These are phyloP conservation scores for Leiothrix lutea DNA, from an alignment of 2,113 vertebrate species.

Conservation along the genomic window DNA sequence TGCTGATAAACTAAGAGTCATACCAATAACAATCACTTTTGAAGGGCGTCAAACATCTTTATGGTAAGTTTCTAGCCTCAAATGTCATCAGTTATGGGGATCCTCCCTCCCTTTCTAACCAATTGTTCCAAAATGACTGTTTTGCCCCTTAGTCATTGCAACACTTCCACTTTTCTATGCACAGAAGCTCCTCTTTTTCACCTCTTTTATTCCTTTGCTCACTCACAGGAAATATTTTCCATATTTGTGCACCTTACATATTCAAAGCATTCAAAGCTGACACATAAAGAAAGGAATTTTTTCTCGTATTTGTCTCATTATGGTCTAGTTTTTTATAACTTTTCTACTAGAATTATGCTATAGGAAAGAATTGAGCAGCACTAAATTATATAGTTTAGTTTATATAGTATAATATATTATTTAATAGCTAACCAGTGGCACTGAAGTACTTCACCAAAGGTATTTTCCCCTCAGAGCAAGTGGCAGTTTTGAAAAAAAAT, in stretches of 20 bases:
- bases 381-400: too few relatives aligned
- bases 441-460: neutral
- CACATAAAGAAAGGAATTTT: fast-evolving
- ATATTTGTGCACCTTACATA: neutral
- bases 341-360: neutral
- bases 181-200: neutral
- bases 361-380: neutral
- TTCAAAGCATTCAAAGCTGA: neutral
- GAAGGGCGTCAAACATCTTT: neutral
- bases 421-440: neutral
- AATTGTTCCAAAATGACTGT: neutral
- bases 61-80: neutral
- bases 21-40: neutral
- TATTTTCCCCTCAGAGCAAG: neutral
- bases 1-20: neutral
- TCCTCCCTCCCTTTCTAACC: neutral
- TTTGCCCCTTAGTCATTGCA: neutral
- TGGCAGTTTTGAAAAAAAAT: neutral
- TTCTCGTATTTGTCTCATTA: neutral
- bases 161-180: neutral
- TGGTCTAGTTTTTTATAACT: neutral
- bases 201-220: neutral
- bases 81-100: neutral
- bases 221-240: neutral
- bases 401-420: too few relatives aligned